Evolutionary conservation across 1,140 invertebrate genomes (phyloP).

Genomic region (Yoshiicerus persimilis): DNA sequence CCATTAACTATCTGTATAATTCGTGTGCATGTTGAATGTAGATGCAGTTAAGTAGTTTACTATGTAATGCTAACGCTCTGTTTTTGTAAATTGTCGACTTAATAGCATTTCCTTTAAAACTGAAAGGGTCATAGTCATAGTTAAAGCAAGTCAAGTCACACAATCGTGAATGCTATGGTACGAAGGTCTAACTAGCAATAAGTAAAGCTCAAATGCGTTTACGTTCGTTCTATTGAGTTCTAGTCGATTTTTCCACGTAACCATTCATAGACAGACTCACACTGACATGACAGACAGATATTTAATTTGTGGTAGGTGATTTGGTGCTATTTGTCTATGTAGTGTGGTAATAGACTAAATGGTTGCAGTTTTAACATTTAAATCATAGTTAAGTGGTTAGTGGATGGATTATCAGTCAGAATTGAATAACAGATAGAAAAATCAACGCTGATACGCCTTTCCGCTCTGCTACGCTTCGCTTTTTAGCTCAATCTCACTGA

Average conservation of each 20-base stretch:
- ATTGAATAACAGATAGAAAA: background rate
- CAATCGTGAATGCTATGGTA: slow-evolving; percentile 3
- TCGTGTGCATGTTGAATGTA: background rate
- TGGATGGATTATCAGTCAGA: background rate
- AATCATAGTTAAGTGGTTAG: background rate
- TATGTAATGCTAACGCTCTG: background rate
- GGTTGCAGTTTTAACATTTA: background rate
- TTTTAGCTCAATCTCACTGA: background rate
- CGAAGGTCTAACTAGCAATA: background rate
- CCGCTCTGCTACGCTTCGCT: background rate
- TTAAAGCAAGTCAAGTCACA: background rate
- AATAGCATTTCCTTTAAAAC: background rate
- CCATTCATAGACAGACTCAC: too few relatives aligned
- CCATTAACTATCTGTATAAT: background rate
- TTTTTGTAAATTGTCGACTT: background rate
- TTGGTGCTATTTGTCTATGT: too few relatives aligned
- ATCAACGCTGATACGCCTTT: slow-evolving; percentile 6
- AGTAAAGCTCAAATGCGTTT: background rate
- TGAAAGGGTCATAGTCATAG: slow-evolving; percentile 13
- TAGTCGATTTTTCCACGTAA: too few relatives aligned
- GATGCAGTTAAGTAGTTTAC: background rate
- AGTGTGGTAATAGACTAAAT: background rate
- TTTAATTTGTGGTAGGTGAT: background rate
- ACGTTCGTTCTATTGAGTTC: too few relatives aligned
- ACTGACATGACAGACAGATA: background rate